Percentiles rank a stretch among this genome's conserved stretches.
Evolutionary conservation across 2,888 invertebrate species (phyloP).

Genomic region (Drosophila infuscata): DNA sequence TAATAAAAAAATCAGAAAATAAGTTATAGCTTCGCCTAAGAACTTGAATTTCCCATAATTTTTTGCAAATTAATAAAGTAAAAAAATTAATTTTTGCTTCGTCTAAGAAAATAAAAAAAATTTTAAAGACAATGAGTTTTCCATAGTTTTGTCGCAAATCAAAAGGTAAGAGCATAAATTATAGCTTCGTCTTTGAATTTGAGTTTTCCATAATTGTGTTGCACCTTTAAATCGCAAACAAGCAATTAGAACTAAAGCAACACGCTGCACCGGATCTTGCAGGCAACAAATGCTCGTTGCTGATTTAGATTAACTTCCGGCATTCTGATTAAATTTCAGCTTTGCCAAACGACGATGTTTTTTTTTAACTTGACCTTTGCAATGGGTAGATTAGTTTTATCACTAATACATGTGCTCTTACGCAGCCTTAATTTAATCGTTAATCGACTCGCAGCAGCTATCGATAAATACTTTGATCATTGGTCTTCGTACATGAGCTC

Average conservation of each 20-base stretch:
- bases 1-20: not conserved
- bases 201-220: not conserved
- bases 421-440: not conserved
- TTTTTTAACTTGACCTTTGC: not conserved
- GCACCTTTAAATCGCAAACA: not conserved
- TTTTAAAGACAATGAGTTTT: not conserved
- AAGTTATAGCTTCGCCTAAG: too few species aligned
- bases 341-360: not conserved
- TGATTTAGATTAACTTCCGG: constrained; percentile 24
- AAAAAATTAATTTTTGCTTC: too few species aligned
- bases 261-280: constrained; percentile 3
- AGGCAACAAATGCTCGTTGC: not conserved
- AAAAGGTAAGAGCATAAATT: not conserved
- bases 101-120: too few species aligned
- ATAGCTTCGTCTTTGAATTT: not conserved
- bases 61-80: too few species aligned
- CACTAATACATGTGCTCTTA: not conserved
- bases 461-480: constrained; percentile 9
- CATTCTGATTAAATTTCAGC: constrained; percentile 20
- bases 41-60: too few species aligned
- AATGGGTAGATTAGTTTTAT: not conserved
- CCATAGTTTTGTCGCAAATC: not conserved
- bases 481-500: not conserved
- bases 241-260: not conserved
- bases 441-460: constrained; percentile 9